phyloP scores from a whole-genome alignment of 2,888 invertebrate genomes.

The Parnassius mnemosyne region DNA sequence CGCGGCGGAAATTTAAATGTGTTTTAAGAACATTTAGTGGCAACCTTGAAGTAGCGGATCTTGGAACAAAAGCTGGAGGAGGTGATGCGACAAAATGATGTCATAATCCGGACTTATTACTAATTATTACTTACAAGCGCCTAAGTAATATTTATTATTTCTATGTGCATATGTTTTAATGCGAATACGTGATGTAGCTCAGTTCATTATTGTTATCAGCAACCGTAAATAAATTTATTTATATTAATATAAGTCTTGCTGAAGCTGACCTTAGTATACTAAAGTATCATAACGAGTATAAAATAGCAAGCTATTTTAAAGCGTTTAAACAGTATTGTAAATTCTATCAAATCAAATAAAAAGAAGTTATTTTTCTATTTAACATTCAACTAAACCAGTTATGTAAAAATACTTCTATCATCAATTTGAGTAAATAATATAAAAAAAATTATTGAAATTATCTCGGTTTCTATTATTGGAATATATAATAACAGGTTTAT shows the following conservation, averaged over 20 bases:
- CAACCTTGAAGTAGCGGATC: constrained; percentile 23
- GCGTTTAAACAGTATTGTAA: no score
- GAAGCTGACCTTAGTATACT: neutral
- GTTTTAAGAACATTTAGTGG: constrained; percentile 16
- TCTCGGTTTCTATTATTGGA: no score
- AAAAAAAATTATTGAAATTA: no score
- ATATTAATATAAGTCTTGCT: neutral
- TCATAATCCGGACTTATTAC: constrained; percentile 33
- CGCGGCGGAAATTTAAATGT: constrained; percentile 9
- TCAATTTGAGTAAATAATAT: no score
- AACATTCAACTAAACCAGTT: no score
- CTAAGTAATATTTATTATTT: constrained; percentile 14
- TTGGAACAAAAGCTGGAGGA: constrained; percentile 30
- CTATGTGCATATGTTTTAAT: constrained; percentile 16
- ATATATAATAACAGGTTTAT: no score
- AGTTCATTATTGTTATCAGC: constrained; percentile 26
- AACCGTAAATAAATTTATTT: constrained; percentile 14
- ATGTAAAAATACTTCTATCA: no score
- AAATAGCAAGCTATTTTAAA: no score
- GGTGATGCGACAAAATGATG: constrained; percentile 36
- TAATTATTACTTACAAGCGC: constrained; percentile 24
- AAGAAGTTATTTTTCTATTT: neutral
- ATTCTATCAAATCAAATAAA: no score
- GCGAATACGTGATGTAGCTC: constrained; percentile 31
- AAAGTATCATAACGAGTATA: no score